Base-by-base conservation (phyloP, 2,888 invertebrate species). In the Eumacrocentrus americanus region DNA sequence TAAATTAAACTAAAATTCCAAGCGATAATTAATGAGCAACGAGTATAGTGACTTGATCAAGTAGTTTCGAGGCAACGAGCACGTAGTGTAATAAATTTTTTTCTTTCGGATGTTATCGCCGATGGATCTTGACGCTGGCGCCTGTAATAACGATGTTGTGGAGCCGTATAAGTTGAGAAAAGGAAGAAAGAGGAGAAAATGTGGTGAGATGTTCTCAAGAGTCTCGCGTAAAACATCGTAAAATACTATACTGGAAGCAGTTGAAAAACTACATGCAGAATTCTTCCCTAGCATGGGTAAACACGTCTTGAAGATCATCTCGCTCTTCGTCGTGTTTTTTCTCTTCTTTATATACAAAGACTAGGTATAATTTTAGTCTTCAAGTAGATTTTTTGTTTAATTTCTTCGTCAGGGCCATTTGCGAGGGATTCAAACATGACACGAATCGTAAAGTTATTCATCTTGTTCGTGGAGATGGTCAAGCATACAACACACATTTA, bases 401-500 rank as follows among this genome's bases (percentile, higher is more conserved):
- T 18, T 38, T 23, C 37, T 35, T 46, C 6, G 44, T 54, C 54
- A 22, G 25, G 44, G 22, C 37, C 58, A 58, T n/a, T 48, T 25
- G 46, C 42, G 22, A 58, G 34, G 35, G 35, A 58, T 58, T 29
- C 50, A 44, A 51, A 58, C 58, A 58, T 51, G 58, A 58, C 52
- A 46, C 25, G 42, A 46, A 58, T 58, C 14, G 9, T 20, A 44
- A 53, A 52, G 52, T 52, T 38, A 58, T 38, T 58, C 52, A 52
- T 58, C 46, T 52, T 7, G 5, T 37, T 44, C n/a, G 12, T 14
- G 11, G 4, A 11, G 14, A 23, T 14, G 14, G 25, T 12, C 14
- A 25, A 25, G n/a, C n/a, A n/a, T n/a, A n/a, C n/a, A n/a, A n/a
- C n/a, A 12, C 46, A 46, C 3, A 23, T 25, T 12, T 25, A 25